A percentile compares a stretch with the other conserved stretches of the same genome.
These are phyloP conservation scores for Synergus umbraculus DNA, from an alignment of 2,888 invertebrate species.

Conservation along the genomic window DNA sequence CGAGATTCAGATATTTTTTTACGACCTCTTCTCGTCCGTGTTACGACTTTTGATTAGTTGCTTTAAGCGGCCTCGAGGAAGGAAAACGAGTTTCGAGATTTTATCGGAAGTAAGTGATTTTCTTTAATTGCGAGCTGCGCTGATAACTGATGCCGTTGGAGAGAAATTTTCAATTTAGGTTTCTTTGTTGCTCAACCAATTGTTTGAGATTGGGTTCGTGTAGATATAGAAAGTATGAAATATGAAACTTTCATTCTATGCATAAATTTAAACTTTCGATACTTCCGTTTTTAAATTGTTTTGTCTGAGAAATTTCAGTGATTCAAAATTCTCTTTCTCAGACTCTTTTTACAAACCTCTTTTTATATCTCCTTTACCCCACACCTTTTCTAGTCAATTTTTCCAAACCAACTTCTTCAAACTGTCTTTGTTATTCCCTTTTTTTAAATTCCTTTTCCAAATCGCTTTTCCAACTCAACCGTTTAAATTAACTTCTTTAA, in stretches of 20 bases:
- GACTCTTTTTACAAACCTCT: too few species aligned
- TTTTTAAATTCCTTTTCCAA: too few species aligned
- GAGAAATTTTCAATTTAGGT: conserved; percentile 22
- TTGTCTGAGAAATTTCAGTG: too few species aligned
- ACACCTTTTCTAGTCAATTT: too few species aligned
- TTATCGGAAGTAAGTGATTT: conserved; percentile 39
- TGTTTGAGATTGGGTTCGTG: not conserved
- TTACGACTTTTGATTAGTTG: conserved; percentile 64
- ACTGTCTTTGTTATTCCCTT: too few species aligned
- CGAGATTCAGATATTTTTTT: conserved; percentile 73
- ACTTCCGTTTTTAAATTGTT: not conserved
- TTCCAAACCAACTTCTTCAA: too few species aligned
- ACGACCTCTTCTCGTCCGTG: conserved; percentile 65
- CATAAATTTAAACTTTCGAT: not conserved
- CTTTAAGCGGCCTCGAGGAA: conserved; percentile 52
- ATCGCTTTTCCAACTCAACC: too few species aligned
- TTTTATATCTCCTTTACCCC: too few species aligned
- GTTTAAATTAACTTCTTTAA: too few species aligned
- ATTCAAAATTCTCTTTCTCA: too few species aligned
- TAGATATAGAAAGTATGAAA: not conserved
- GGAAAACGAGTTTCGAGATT: conserved; percentile 40
- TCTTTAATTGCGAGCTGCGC: conserved; percentile 33
- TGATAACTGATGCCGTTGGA: conserved; percentile 12
- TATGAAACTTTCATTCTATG: not conserved
- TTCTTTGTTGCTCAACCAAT: conserved; percentile 4